phyloP scores from a whole-genome alignment of 1,140 invertebrate genomes.

The Drosophila truncata region DNA sequence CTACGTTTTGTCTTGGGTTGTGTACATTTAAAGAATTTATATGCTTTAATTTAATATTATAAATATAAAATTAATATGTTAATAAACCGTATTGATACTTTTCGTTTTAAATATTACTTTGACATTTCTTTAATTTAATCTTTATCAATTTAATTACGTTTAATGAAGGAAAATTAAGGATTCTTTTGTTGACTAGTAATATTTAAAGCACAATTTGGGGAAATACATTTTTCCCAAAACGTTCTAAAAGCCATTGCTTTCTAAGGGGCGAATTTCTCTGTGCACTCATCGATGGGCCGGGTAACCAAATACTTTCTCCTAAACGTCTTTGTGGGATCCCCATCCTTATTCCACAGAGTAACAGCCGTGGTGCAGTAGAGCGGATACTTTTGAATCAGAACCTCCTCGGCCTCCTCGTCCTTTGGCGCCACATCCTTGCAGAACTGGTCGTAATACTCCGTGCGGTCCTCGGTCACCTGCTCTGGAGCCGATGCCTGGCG shows the following conservation, averaged over 20 bases:
- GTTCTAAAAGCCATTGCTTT: no score
- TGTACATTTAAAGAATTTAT: no score
- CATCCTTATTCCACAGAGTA: conserved; percentile 70
- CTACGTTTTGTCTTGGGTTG: no score
- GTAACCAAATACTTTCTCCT: conserved; percentile 67
- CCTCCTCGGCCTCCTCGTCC: conserved; percentile 60
- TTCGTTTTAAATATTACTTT: no score
- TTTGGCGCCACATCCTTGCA: conserved; percentile 71
- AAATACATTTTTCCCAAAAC: background rate
- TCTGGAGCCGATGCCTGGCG: conserved; percentile 37
- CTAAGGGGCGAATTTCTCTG: conserved; percentile 70
- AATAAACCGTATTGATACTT: no score
- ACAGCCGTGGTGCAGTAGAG: conserved; percentile 75
- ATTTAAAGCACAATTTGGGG: background rate
- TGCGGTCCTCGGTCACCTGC: conserved; percentile 35
- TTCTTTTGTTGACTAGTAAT: background rate
- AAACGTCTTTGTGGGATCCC: conserved; percentile 73
- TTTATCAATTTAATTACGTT: background rate
- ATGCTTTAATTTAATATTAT: no score
- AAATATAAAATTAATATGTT: no score
- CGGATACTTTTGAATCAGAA: conserved; percentile 68
- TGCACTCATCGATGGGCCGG: conserved; percentile 65
- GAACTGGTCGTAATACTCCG: conserved; percentile 75
- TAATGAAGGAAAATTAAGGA: background rate
- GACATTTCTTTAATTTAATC: background rate